phyloP scores from a whole-genome alignment of 1,140 invertebrate genomes.

The Bombus soroeensis region DNA sequence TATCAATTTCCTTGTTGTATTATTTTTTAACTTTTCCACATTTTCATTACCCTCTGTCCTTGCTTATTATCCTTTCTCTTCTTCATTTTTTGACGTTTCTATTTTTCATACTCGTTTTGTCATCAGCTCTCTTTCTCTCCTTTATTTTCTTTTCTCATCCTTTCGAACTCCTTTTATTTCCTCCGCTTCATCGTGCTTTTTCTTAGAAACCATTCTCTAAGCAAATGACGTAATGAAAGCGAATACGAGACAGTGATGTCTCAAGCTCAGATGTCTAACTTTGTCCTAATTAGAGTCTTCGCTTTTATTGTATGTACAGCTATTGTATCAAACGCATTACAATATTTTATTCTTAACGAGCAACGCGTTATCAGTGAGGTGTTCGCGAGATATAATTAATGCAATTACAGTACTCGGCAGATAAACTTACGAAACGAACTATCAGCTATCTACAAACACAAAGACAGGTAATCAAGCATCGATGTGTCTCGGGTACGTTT shows the following conservation, averaged over 20 bases:
- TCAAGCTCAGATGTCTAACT: not conserved
- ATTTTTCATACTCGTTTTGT: not conserved
- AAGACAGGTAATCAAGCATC: not conserved
- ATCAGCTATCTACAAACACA: not conserved
- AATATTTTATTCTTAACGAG: not conserved
- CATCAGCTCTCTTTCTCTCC: not conserved
- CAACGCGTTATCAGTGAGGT: too few relatives aligned
- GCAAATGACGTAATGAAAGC: not conserved
- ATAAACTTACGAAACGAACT: not conserved
- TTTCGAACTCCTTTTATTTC: not conserved
- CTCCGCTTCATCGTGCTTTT: not conserved
- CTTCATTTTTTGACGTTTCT: not conserved
- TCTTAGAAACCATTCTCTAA: not conserved
- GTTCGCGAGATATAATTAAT: not conserved
- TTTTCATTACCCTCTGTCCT: not conserved
- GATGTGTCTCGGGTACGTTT: not conserved
- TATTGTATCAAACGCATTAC: not conserved
- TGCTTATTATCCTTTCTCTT: not conserved
- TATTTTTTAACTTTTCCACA: not conserved
- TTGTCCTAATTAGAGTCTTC: not conserved
- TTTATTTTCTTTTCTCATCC: not conserved
- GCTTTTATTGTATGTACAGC: too few relatives aligned
- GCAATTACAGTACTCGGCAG: too few relatives aligned
- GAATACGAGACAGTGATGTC: not conserved
- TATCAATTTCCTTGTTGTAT: not conserved